Evolutionary conservation across 2,888 invertebrate species (phyloP).

Genomic region (Lagria hirta): DNA sequence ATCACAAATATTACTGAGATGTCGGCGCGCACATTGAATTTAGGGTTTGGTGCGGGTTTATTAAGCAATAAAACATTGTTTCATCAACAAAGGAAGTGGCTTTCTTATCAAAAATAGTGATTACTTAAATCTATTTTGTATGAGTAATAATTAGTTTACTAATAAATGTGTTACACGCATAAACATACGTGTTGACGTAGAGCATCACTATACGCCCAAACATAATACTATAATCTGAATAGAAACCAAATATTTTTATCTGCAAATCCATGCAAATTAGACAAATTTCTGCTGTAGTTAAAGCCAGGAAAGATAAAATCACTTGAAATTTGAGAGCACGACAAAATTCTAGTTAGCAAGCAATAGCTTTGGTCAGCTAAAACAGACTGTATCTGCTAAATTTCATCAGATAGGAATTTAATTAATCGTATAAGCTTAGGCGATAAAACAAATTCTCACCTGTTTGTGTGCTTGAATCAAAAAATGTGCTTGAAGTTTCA

Average conservation of each 20-base stretch:
- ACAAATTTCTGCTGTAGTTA: background rate
- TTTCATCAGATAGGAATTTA: conserved; percentile 8
- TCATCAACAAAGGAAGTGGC: conserved; percentile 26
- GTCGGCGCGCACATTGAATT: conserved; percentile 47
- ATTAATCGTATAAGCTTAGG: conserved; percentile 2
- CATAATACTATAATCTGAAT: no score
- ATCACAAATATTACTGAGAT: conserved; percentile 51
- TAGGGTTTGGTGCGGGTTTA: conserved; percentile 31
- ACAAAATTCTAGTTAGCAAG: conserved; percentile 6
- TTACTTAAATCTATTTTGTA: background rate
- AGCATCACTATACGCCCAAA: no score
- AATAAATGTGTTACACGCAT: no score
- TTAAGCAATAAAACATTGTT: conserved; percentile 33
- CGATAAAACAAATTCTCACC: conserved; percentile 61
- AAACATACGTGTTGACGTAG: no score
- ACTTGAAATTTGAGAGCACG: conserved; percentile 2
- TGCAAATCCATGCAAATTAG: conserved; percentile 2
- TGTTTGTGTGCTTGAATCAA: conserved; percentile 90
- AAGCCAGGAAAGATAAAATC: conserved; percentile 1
- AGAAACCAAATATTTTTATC: conserved; percentile 12
- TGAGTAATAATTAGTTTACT: background rate
- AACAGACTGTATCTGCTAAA: conserved; percentile 4
- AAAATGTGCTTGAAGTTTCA: conserved; percentile 89
- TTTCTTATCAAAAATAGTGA: conserved; percentile 19
- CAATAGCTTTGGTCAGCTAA: conserved; percentile 18